Base-by-base conservation (phyloP, 2,113 vertebrate species). In the Muntiacus reevesi region DNA sequence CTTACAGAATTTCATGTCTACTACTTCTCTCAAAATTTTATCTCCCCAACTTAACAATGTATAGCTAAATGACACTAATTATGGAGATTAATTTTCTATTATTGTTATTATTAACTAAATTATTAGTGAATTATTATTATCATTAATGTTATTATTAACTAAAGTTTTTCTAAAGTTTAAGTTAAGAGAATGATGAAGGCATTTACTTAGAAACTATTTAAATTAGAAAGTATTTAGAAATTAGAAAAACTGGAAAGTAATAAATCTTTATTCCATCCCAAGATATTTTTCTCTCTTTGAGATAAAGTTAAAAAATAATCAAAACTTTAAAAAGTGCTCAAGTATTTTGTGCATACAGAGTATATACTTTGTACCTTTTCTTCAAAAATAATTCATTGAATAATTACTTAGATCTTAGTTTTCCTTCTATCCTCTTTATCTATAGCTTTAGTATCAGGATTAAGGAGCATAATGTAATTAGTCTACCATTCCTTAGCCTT, bases 391-490 rank as follows among this genome's bases (percentile, higher is more conserved):
- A 83, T 78, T 95, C 17, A 50, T 50, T 90, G 23, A 93, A 91
- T 64, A 95, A 54, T 96, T 93, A 71, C 40, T 45, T 89, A 93
- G 45, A 10, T 89, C 30, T 67, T 45, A 55, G 88, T 92, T 96
- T 88, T 95, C 88, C 21, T 54, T 11, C 15, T 90, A 40, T 86
- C 78, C 62, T 45, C 87, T 62, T 25, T 76, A 93, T 83, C 60
- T 87, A n/a, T 60, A 60, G 28, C 27, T 84, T 76, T 79, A 93
- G 91, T 85, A 78, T 43, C 25, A 83, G 67, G 67, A 97, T 96
- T 97, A 98, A 94, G 59, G 40, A 92, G 17, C 33, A 52, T 23
- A 95, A 96, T 86, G 15, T 90, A 96, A 97, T 96, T 93, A 97
- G 83, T 27, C n/a, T 62, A 59, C 90, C 21, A 81, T 93, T 95